phyloP scores from a whole-genome alignment of 2,888 invertebrate species.

The Volucella inflata region DNA sequence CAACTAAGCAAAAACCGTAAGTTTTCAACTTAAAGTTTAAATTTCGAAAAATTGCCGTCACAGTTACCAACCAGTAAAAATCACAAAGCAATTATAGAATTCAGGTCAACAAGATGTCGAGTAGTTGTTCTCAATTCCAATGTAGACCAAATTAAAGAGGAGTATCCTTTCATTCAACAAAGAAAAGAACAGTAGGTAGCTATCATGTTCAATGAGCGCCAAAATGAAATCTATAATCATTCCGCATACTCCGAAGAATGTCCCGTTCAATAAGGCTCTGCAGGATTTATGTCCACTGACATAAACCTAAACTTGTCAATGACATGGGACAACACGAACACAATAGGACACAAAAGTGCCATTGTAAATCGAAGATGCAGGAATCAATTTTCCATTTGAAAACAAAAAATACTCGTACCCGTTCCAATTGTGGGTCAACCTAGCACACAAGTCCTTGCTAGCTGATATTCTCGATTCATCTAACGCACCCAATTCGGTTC shows the following conservation, averaged over 20 bases:
- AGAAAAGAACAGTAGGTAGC: background rate
- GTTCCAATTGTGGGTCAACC: slow-evolving; percentile 6
- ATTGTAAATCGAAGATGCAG: slow-evolving; percentile 50
- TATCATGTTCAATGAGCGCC: background rate
- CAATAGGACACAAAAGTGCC: slow-evolving; percentile 37
- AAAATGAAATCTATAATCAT: background rate
- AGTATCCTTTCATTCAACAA: background rate
- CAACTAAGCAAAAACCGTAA: no score
- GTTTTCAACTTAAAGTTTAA: slow-evolving; percentile 3
- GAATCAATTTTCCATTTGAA: slow-evolving; percentile 53
- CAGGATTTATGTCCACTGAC: slow-evolving; percentile 46
- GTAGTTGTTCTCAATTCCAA: slow-evolving; percentile 13
- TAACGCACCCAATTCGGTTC: slow-evolving; percentile 2
- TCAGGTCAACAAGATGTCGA: slow-evolving; percentile 37
- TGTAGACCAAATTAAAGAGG: background rate
- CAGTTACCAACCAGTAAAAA: background rate
- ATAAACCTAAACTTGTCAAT: slow-evolving; percentile 46
- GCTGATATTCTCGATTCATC: slow-evolving; percentile 1
- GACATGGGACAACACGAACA: slow-evolving; percentile 34
- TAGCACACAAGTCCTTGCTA: background rate
- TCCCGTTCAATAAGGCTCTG: slow-evolving; percentile 31
- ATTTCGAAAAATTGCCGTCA: background rate
- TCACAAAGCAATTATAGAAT: slow-evolving; percentile 49
- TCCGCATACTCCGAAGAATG: background rate
- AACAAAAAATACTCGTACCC: slow-evolving; percentile 20